Evolutionary conservation across 2,113 vertebrate genomes (phyloP).

Genomic region (Strix aluco): DNA sequence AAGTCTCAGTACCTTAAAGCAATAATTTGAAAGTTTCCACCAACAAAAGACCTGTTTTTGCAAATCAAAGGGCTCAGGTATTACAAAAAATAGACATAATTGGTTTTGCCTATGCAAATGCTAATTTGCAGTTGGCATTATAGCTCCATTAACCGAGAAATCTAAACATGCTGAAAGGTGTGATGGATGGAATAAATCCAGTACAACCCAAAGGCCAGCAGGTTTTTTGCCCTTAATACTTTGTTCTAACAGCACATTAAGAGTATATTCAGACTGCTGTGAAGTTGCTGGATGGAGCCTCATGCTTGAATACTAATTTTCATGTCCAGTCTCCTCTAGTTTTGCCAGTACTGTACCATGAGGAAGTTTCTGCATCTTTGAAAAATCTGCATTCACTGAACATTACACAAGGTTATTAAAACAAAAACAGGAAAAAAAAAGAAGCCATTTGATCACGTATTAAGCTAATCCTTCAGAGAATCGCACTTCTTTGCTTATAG

Average conservation of each 20-base stretch:
- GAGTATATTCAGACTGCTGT: neutral
- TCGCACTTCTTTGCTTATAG: neutral
- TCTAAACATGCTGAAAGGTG: neutral
- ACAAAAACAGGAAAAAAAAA: neutral
- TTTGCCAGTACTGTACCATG: neutral
- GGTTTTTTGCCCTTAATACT: conserved; percentile 4
- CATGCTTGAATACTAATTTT: neutral
- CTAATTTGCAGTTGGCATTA: neutral
- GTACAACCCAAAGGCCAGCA: conserved; percentile 1
- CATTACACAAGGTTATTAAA: neutral
- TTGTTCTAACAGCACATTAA: neutral
- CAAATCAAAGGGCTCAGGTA: neutral
- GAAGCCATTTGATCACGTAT: neutral
- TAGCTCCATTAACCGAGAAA: neutral
- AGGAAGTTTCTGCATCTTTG: neutral
- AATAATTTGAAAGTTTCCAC: neutral
- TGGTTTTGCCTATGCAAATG: neutral
- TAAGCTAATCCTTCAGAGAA: conserved; percentile 27
- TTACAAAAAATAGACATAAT: neutral
- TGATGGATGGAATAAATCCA: conserved; percentile 26
- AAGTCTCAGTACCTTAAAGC: neutral
- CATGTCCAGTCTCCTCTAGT: neutral
- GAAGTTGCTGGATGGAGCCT: neutral
- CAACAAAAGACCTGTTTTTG: neutral
- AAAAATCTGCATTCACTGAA: conserved; percentile 8